Percentiles rank a stretch among this genome's conserved stretches.
phyloP scores from a whole-genome alignment of 2,113 vertebrate genomes.

The Fulmarus glacialis region DNA sequence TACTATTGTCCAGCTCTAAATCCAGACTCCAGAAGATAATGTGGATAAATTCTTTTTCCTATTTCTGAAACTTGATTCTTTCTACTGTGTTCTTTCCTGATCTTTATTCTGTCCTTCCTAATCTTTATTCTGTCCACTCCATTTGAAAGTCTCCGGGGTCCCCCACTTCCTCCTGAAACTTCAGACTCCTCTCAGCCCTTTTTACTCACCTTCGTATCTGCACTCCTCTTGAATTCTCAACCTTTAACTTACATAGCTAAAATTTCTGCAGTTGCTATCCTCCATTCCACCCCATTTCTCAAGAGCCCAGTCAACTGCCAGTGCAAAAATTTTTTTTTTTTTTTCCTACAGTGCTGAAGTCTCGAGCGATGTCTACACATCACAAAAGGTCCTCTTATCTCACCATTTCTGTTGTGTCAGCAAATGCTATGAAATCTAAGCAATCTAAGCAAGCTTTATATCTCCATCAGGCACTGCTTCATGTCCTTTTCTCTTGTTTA shows the following conservation, averaged over 20 bases:
- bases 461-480: not conserved
- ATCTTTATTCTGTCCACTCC: not conserved
- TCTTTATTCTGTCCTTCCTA: not conserved
- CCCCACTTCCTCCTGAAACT: not conserved
- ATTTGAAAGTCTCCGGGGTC: not conserved
- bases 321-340: not conserved
- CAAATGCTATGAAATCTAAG: not conserved
- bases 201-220: not conserved
- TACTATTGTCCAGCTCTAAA: not conserved
- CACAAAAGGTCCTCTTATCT: not conserved
- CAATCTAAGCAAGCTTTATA: not conserved
- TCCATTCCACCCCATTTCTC: slow-evolving; percentile 19
- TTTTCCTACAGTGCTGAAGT: not conserved
- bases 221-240: not conserved
- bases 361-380: not conserved
- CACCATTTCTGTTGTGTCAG: not conserved
- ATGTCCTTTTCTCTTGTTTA: not conserved
- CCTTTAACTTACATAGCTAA: not conserved
- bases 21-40: not conserved
- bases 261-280: not conserved
- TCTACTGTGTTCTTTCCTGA: not conserved
- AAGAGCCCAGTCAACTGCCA: not conserved
- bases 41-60: not conserved
- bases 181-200: not conserved
- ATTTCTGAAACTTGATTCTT: not conserved